Percentiles rank a stretch among this genome's conserved stretches.
These are phyloP conservation scores for Dicaeum eximium DNA, from an alignment of 2,113 vertebrate genomes.

Conservation along the genomic window DNA sequence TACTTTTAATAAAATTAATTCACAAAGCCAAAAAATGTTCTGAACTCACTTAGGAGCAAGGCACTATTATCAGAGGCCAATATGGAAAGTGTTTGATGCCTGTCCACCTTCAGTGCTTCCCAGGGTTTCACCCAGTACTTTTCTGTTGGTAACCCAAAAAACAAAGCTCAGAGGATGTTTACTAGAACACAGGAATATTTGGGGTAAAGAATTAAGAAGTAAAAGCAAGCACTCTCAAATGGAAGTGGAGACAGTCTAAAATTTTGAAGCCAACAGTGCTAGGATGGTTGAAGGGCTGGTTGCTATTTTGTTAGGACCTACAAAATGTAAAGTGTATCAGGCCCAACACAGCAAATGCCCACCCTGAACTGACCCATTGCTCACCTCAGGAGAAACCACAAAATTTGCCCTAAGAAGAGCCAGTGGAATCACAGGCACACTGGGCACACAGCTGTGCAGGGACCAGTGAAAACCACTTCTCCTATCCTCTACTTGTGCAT, in stretches of 20 bases:
- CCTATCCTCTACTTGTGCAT: neutral
- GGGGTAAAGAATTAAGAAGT: neutral
- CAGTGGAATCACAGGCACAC: neutral
- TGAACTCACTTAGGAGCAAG: neutral
- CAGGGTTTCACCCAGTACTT: neutral
- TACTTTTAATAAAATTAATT: neutral
- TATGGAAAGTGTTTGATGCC: neutral
- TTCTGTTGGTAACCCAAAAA: neutral
- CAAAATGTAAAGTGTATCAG: neutral
- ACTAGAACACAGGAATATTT: neutral
- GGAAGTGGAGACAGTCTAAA: neutral
- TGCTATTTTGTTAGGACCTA: neutral
- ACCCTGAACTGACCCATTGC: neutral
- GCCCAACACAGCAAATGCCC: neutral
- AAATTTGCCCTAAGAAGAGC: neutral
- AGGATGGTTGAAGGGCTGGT: neutral
- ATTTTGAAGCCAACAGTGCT: neutral
- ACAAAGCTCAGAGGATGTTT: neutral
- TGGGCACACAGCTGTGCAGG: neutral
- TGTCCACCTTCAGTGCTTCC: neutral
- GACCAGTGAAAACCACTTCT: neutral
- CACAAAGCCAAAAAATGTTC: neutral
- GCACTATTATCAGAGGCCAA: neutral
- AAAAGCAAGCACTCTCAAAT: neutral
- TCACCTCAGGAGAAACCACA: neutral